A percentile compares a stretch with the other conserved stretches of the same genome.
Conservation (phyloP, 2,113 vertebrate genomes). For the Nannospalax galili region DNA sequence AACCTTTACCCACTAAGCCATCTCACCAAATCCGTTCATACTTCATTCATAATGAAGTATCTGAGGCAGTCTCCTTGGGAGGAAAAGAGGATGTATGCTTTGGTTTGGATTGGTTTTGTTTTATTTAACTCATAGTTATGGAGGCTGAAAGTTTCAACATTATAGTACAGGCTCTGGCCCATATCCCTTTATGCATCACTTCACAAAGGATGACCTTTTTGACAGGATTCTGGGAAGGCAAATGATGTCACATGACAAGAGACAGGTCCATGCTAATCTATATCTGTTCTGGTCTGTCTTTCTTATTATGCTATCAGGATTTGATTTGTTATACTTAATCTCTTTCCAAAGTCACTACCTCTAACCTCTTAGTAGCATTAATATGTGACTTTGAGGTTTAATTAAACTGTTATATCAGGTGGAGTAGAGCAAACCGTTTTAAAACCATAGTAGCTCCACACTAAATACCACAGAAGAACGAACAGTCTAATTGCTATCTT, state of each 20-base stretch:
- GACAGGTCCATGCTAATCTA: not conserved
- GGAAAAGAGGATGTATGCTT: not conserved
- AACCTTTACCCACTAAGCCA: not conserved
- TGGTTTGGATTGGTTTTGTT: not conserved
- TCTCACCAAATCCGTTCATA: not conserved
- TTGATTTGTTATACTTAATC: not conserved
- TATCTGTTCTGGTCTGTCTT: not conserved
- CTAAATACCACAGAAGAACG: not conserved
- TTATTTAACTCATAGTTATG: not conserved
- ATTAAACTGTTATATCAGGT: not conserved
- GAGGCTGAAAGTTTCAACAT: not conserved
- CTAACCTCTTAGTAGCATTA: not conserved
- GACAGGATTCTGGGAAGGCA: not conserved
- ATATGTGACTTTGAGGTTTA: not conserved
- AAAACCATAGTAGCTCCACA: not conserved
- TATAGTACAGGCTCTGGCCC: not conserved
- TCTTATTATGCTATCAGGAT: not conserved
- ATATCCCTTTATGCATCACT: not conserved
- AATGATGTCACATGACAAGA: not conserved
- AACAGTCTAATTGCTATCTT: not conserved
- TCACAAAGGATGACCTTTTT: not conserved
- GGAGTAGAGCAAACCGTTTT: not conserved
- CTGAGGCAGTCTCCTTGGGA: not conserved
- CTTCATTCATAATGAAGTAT: not conserved
- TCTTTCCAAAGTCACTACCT: not conserved